Evolutionary conservation across 2,888 invertebrate genomes (phyloP).

Genomic region (Stratiomys singularior): DNA sequence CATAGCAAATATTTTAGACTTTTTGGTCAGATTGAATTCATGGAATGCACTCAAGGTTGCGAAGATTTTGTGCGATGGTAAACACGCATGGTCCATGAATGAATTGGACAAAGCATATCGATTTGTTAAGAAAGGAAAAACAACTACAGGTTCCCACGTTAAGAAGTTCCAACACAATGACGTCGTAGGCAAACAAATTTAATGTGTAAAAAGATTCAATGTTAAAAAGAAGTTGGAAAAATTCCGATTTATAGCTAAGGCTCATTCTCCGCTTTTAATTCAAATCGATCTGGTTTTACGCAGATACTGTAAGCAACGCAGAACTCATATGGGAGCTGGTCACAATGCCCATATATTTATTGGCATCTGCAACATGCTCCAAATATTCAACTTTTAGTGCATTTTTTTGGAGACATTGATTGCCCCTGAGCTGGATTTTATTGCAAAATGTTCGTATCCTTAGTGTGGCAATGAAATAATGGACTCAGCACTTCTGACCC

Average conservation of each 20-base stretch:
- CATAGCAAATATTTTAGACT: neutral
- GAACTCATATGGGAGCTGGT: neutral
- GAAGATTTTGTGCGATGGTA: neutral
- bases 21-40: neutral
- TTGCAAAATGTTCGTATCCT: neutral
- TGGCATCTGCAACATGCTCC: neutral
- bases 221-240: too few species aligned
- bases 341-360: neutral
- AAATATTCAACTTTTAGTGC: neutral
- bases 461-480: too few species aligned
- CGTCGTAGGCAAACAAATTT: too few species aligned
- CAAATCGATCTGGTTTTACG: neutral
- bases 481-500: too few species aligned
- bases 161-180: too few species aligned
- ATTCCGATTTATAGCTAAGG: too few species aligned
- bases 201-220: too few species aligned
- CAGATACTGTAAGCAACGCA: neutral
- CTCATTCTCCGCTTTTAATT: too few species aligned
- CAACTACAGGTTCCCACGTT: too few species aligned
- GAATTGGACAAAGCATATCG: neutral
- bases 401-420: neutral
- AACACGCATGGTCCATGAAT: neutral
- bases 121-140: neutral
- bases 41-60: neutral
- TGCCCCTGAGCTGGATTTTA: neutral